Base-by-base conservation (phyloP, 2,113 vertebrate genomes). In the Eptesicus fuscus region DNA sequence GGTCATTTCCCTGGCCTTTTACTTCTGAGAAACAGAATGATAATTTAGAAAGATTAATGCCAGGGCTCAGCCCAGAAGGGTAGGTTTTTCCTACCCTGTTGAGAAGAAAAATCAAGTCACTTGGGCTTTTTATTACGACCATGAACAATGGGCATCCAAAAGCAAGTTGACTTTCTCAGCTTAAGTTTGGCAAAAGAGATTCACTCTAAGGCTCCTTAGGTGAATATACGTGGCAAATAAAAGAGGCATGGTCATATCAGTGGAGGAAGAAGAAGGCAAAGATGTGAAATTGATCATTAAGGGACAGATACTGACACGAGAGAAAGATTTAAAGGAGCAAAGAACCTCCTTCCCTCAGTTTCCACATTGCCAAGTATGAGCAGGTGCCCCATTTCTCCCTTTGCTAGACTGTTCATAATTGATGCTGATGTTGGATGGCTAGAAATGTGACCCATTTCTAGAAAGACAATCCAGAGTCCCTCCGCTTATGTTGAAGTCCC, bases 51-150 rank as follows among this genome's bases (percentile, higher is more conserved):
- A 90, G 84, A 77, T 73, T 67, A 74, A n/a, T 20, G 23, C 23
- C 25, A 76, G 61, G 65, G 59, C 42, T 65, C 63, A 49, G 4
- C n/a, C 40, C 70, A 71, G 40, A 94, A 88, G 70, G 22, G 9
- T 8, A 53, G 49, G 6, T 28, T 76, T 87, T 82, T 10, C 83
- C 9, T 28, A 71, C 1, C 11, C 32, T 61, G 1, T 1, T 37
- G 23, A 77, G 47, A 76, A 94, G 84, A 96, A 67, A 73, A 87
- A 88, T 74, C 63, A 91, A 91, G n/a, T 80, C 17, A n/a, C 25
- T 51, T 70, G 11, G 13, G 12, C 17, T 63, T 93, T 78, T 56
- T 42, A 5, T 71, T 79, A 44, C 71, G 20, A 80, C 35, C 30
- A 53, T 47, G 16, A 85, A 47, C 53, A 91, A 87, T 8, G 16